These are phyloP conservation scores for Drosophila picticornis DNA, from an alignment of 2,888 invertebrate genomes.

Conservation along the genomic window DNA sequence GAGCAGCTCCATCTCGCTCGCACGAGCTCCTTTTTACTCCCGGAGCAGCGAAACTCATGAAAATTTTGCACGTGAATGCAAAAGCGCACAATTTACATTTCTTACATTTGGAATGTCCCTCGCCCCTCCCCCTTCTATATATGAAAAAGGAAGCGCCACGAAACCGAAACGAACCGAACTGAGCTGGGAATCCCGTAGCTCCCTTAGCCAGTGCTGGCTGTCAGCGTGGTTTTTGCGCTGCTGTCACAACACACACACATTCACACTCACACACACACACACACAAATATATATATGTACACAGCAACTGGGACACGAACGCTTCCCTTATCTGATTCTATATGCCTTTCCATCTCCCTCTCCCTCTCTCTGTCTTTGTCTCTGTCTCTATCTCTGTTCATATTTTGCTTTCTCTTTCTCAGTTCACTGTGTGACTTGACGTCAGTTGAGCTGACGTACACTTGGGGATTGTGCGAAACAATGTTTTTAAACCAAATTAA, in stretches of 20 bases:
- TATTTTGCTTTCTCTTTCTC: conserved; percentile 4
- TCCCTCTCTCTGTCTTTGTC: not conserved
- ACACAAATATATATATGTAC: conserved; percentile 10
- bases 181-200: conserved; percentile 58
- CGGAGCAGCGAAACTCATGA: conserved; percentile 63
- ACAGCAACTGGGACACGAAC: conserved; percentile 42
- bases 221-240: conserved; percentile 77
- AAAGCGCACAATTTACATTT: conserved; percentile 77
- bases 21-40: conserved; percentile 35
- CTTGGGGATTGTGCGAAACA: conserved; percentile 80
- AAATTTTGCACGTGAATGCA: conserved; percentile 78
- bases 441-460: conserved; percentile 72
- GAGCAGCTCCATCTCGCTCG: not conserved
- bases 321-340: conserved; percentile 47
- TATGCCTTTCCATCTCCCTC: conserved; percentile 29
- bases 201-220: conserved; percentile 65
- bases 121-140: not conserved
- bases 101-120: conserved; percentile 69
- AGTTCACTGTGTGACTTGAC: conserved; percentile 67
- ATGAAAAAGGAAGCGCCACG: conserved; percentile 14
- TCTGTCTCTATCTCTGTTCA: not conserved
- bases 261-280: conserved; percentile 30
- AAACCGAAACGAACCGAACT: conserved; percentile 17
- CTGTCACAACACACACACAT: conserved; percentile 72
- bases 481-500: conserved; percentile 80